Base-by-base conservation (phyloP, 1,140 invertebrate species). In the Bombus confusus region DNA sequence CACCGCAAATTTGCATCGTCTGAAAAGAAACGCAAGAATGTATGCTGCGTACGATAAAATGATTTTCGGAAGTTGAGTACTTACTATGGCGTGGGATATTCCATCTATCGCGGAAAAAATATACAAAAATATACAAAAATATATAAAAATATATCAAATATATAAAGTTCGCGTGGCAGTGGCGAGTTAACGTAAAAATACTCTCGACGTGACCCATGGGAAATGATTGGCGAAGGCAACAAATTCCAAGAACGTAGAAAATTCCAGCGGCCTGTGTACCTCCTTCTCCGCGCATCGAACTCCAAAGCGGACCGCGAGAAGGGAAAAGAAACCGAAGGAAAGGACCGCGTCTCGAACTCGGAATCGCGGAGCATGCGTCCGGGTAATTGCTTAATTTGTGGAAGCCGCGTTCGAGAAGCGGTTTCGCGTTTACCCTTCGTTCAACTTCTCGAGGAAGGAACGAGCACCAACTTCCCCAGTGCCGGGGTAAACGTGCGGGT, bases 351-450 rank as follows among this genome's bases (percentile, higher is more conserved):
- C 84, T 74, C 72, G 72, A 80, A 88, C 80, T 83, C 73, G 78
- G 74, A 80, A 80, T 83, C 88, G 89, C 84, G 91, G 90, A 92
- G 90, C 91, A 89, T 91, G 90, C 91, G 86, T 89, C 86, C 59
- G 28, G 85, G 92, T 95, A 95, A 94, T 95, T 95, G 93, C 94
- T 95, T 95, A 95, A 95, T 95, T 95, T 94, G 94, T 93, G 88
- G 91, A 93, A 92, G 88, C 87, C 88, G 85, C 71, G 71, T 73
- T 31, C 71, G 41, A 73, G 41, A 73, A 73, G n/a, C 39, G 39
- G 69, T 72, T 28, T 39, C 68, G 68, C 68, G 68, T 69, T 85
- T 79, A 75, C 68, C 79, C 57, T 68, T 86, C 69, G 77, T 71
- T n/a, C 64, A 31, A 31, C n/a, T 66, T 15, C 64, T 41, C 66